Percentiles rank a stretch among this genome's conserved stretches.
These are phyloP conservation scores for Papilio glaucus DNA, from an alignment of 1,140 invertebrate species.

Conservation along the genomic window DNA sequence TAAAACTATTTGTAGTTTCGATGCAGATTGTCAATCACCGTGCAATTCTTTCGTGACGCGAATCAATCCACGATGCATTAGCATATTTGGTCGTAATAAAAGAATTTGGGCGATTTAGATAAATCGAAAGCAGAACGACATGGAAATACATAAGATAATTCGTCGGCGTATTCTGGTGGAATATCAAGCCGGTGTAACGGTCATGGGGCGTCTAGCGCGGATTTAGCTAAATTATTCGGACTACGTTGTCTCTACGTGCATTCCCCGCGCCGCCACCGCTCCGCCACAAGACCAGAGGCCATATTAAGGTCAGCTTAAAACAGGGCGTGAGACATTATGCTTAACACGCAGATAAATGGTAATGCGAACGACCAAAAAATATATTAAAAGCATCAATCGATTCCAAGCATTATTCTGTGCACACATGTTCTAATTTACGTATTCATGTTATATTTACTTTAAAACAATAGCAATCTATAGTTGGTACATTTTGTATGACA, in stretches of 20 bases:
- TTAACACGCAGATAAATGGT: slow-evolving; percentile 37
- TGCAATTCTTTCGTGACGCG: slow-evolving; percentile 24
- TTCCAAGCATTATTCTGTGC: slow-evolving; percentile 29
- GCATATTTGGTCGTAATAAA: slow-evolving; percentile 29
- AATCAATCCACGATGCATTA: slow-evolving; percentile 13
- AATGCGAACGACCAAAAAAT: slow-evolving; percentile 33
- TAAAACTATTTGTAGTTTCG: slow-evolving; percentile 29
- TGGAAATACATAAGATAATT: slow-evolving; percentile 77
- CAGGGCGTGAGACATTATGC: slow-evolving; percentile 56
- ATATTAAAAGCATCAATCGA: slow-evolving; percentile 30
- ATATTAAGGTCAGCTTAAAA: slow-evolving; percentile 44
- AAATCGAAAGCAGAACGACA: slow-evolving; percentile 64
- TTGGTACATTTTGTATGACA: not conserved
- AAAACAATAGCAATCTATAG: slow-evolving; percentile 30
- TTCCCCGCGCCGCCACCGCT: slow-evolving; percentile 39
- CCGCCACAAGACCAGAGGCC: slow-evolving; percentile 36
- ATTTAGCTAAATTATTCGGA: slow-evolving; percentile 80
- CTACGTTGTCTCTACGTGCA: slow-evolving; percentile 66
- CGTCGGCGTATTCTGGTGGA: slow-evolving; percentile 55
- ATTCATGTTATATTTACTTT: slow-evolving; percentile 29
- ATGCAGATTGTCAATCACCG: slow-evolving; percentile 35
- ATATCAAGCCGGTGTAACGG: slow-evolving; percentile 74
- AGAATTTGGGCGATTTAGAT: slow-evolving; percentile 51
- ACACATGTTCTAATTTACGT: slow-evolving; percentile 35
- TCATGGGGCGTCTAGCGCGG: slow-evolving; percentile 67